These are phyloP conservation scores for Heliornis fulica DNA, from an alignment of 2,113 vertebrate genomes.

Conservation along the genomic window DNA sequence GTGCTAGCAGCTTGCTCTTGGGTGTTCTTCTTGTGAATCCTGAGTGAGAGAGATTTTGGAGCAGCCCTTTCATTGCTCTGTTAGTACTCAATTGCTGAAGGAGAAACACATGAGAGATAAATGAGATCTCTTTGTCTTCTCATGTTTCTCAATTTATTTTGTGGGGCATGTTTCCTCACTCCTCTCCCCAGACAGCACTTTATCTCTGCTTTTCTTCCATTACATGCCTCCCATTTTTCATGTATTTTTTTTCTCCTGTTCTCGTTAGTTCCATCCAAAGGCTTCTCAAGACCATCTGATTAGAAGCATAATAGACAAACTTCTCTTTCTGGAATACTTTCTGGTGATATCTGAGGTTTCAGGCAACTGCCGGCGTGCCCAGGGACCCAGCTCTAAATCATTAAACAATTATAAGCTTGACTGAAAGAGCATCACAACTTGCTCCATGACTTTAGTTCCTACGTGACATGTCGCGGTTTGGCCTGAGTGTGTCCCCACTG, in stretches of 20 bases:
- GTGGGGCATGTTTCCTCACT: constrained; percentile 4
- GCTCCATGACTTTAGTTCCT: no score
- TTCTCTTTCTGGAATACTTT: not conserved
- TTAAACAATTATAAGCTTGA: not conserved
- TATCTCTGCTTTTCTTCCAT: constrained; percentile 41
- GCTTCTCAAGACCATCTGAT: constrained; percentile 6
- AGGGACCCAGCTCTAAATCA: not conserved
- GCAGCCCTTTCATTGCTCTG: not conserved
- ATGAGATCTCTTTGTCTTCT: constrained; percentile 22
- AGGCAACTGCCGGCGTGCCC: not conserved
- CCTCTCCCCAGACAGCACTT: constrained; percentile 16
- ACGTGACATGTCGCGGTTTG: no score
- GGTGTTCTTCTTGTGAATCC: not conserved
- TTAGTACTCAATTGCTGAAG: constrained; percentile 25
- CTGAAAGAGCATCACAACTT: not conserved
- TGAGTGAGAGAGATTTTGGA: not conserved
- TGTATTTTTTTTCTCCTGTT: not conserved
- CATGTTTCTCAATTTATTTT: constrained; percentile 49
- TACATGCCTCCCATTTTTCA: constrained; percentile 13
- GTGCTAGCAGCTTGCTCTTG: not conserved
- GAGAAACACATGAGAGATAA: not conserved
- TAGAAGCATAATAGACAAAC: not conserved
- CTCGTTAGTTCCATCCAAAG: not conserved
- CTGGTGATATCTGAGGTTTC: not conserved
- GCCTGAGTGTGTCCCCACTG: no score